Evolutionary conservation across 2,888 invertebrate genomes (phyloP), one percentile per base, ranked within the genome.

Genomic region (Thymelicus sylvestris): DNA sequence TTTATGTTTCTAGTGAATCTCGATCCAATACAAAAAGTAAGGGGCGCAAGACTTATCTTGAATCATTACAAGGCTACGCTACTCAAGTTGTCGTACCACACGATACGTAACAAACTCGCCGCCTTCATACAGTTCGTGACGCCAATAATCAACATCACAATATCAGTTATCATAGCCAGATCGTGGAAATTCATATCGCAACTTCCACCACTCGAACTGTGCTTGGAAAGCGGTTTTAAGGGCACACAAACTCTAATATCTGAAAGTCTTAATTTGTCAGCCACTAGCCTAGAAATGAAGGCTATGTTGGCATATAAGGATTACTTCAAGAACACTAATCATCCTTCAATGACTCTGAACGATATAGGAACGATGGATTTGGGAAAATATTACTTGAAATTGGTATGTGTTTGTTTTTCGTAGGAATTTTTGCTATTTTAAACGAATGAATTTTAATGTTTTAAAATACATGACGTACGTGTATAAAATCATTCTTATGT

Each of bases 121-220:
- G 86, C 90, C 0, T 74, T 90, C 6, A 92, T 93, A 84, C 93
- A 93, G 75, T 89, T 93, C 57, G 77, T 91, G 7, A 89, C 91
- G 7, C 93, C 93, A 0, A 86, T 93, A 44, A 87, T 93, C 72
- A 93, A 93, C 67, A 93, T 93, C 41, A 81, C 86, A 0, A 78
- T 93, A 79, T 92, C 93, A 7, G 92, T 93, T 44, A 71, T 88
- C 10, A 91, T 93, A 75, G 81, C 92, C 0, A 83, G 92, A 69
- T 92, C 93, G 12, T 93, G 93, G 93, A 88, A 88, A 74, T 93
- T 93, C 71, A 81, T 93, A 63, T 85, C 88, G 0, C 94, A 95
- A 75, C 86, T 97, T n/a, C 96, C 96, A 0, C 89, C 96, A 0
- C 84, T 96, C 73, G 83, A 85, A 0, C 89, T 97, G 31, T 92